A percentile compares a stretch with the other conserved stretches of the same genome.
Evolutionary conservation across 2,113 vertebrate genomes (phyloP).

Genomic region (Clarias magur): DNA sequence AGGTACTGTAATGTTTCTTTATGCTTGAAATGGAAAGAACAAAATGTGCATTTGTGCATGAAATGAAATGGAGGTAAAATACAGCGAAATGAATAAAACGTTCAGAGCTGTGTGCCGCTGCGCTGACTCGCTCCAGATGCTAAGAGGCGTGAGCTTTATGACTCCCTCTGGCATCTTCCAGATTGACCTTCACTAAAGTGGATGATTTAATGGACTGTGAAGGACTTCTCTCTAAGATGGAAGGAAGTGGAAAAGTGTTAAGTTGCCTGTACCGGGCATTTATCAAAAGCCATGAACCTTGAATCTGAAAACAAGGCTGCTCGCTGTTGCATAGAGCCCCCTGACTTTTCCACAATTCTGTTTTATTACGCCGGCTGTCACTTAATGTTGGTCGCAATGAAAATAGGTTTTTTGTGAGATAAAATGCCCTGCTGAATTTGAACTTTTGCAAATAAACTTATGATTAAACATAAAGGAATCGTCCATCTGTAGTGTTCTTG

Average conservation of each 20-base stretch:
- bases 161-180: constrained; percentile 43
- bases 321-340: not conserved
- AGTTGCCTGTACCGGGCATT: constrained; percentile 26
- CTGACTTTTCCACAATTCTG: constrained; percentile 16
- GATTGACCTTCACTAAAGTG: constrained; percentile 48
- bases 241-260: constrained; percentile 46
- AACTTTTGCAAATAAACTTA: not conserved
- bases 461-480: not conserved
- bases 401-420: not conserved
- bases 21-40: constrained; percentile 25
- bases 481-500: not conserved
- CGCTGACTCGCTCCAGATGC: constrained; percentile 12
- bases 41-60: constrained; percentile 39
- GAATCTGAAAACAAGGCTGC: constrained; percentile 34
- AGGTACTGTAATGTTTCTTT: constrained; percentile 32
- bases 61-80: constrained; percentile 45
- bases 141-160: constrained; percentile 41
- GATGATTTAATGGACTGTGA: constrained; percentile 52
- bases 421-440: not conserved
- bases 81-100: constrained; percentile 11
- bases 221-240: constrained; percentile 50
- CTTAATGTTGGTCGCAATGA: not conserved
- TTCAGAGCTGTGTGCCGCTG: not conserved
- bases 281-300: constrained; percentile 49
- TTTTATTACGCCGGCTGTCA: constrained; percentile 7